Base-by-base conservation (phyloP, 2,113 vertebrate genomes). In the Xenus cinereus region DNA sequence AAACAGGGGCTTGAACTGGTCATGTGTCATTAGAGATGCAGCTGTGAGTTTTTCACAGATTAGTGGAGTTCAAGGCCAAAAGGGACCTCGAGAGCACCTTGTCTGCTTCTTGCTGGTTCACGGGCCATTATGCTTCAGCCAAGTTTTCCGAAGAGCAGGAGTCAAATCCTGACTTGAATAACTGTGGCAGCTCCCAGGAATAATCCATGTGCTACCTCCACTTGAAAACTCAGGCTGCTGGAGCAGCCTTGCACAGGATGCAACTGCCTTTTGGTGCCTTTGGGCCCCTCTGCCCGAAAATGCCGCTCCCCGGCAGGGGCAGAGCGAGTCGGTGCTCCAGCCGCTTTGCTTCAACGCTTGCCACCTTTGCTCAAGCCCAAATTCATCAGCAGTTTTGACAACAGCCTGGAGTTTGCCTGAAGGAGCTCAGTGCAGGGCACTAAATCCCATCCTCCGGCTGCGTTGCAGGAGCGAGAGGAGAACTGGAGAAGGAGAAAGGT, bases 401-500 rank as follows among this genome's bases (percentile, higher is more conserved):
- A 50, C 2, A 2, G 15, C 50, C 48, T 1, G 0, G 77, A 75
- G 51, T 14, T 28, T 60, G 66, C 71, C 85, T 28, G 41, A 35
- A 89, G 77, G 46, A 95, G 73, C 50, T 71, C 84, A 63, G 89
- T 2, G 11, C 66, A 69, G 37, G 35, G 39, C 53, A 78, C 39
- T 20, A 28, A 87, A 85, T 60, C 82, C 35, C 66, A 91, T 57
- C 82, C 71, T 66, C 87, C 87, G 81, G 60, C 64, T 81, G 45
- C 54, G 7, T 71, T 23, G 46, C 46, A n/a, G 84, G 73, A 89
- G 76, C 0, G 24, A 89, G 37, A 74, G 27, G 69, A 41, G 89
- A 84, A 63, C 11, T 63, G 66, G 77, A n/a, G 76, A 86, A 82
- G 68, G 64, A 93, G 90, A 39, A 95, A 81, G 10, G 59, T 78